Percentiles rank a stretch among this genome's conserved stretches.
phyloP scores from a whole-genome alignment of 2,888 invertebrate genomes.

The Nymphalis polychloros region DNA sequence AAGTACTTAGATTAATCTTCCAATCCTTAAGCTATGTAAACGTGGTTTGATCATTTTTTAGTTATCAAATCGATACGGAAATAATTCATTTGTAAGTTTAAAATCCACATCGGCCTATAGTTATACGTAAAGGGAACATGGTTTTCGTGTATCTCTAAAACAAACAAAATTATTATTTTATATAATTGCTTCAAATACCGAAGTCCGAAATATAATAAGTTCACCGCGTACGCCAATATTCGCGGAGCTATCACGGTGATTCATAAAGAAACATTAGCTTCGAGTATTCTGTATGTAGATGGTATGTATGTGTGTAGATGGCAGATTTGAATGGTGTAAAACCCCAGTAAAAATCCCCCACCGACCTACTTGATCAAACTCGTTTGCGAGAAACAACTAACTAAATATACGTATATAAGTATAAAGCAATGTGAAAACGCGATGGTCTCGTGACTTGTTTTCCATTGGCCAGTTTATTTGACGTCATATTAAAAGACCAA shows the following conservation, averaged over 20 bases:
- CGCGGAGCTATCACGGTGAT: slow-evolving; percentile 10
- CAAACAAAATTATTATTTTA: too few species aligned
- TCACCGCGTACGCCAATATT: not conserved
- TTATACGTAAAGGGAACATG: too few species aligned
- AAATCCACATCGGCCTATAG: too few species aligned
- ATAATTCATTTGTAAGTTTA: too few species aligned
- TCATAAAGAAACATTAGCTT: slow-evolving; percentile 15
- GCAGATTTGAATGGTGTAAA: slow-evolving; percentile 41
- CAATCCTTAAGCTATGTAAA: too few species aligned
- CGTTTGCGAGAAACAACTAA: slow-evolving; percentile 36
- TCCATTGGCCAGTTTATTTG: slow-evolving; percentile 61
- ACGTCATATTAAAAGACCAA: slow-evolving; percentile 70
- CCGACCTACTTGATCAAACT: slow-evolving; percentile 31
- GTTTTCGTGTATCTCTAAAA: too few species aligned
- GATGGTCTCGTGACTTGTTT: slow-evolving; percentile 66
- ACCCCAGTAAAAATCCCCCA: slow-evolving; percentile 40
- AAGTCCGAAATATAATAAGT: not conserved
- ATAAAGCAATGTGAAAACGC: slow-evolving; percentile 44
- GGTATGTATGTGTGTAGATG: slow-evolving; percentile 21
- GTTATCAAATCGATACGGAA: too few species aligned
- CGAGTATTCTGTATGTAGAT: not conserved
- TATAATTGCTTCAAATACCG: not conserved
- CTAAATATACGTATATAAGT: slow-evolving; percentile 40
- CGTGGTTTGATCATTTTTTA: too few species aligned
- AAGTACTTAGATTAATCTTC: too few species aligned